phyloP scores from a whole-genome alignment of 2,113 vertebrate species.

The Tamias sibiricus region DNA sequence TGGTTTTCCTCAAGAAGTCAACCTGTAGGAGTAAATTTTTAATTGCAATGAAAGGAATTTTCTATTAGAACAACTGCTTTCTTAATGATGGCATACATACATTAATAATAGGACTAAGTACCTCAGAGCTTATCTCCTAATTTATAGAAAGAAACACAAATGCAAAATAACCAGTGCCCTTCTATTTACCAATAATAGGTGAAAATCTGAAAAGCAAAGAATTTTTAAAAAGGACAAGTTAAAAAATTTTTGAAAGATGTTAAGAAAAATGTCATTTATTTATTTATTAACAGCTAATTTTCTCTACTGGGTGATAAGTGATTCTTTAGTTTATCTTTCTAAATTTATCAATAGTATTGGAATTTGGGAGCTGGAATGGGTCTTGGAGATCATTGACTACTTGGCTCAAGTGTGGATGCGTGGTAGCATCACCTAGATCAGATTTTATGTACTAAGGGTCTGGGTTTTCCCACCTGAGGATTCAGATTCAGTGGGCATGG shows the following conservation, averaged over 20 bases:
- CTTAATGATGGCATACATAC: background rate
- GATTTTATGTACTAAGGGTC: background rate
- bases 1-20: background rate
- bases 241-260: background rate
- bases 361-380: background rate
- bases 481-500: background rate
- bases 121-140: background rate
- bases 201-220: background rate
- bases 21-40: background rate
- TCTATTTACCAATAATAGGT: background rate
- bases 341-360: background rate
- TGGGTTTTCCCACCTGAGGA: background rate
- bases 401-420: background rate
- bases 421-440: background rate
- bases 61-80: background rate
- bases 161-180: background rate
- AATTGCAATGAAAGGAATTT: background rate
- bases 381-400: background rate
- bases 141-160: constrained; percentile 24
- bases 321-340: background rate
- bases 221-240: background rate
- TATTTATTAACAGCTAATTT: background rate
- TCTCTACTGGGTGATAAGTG: background rate
- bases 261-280: background rate
- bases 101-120: background rate